Base-by-base conservation (phyloP, 2,888 invertebrate species). In the Trachelus stipa region DNA sequence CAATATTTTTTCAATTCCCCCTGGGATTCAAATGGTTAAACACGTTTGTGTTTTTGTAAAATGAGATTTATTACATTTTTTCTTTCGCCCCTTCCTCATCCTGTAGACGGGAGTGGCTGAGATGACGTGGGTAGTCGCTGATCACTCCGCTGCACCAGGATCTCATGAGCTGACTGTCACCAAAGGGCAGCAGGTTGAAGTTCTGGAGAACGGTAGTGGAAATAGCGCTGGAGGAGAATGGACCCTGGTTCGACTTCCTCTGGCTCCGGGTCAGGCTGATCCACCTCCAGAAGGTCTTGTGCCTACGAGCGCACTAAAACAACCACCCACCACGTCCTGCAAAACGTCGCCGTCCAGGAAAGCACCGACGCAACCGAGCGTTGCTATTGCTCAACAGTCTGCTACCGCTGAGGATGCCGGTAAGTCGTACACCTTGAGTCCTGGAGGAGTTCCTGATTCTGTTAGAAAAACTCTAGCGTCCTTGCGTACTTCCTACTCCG, bases 111-210 rank as follows among this genome's bases (percentile, higher is more conserved):
- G 96, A 86, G 96, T 95, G 79, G 94, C 95, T 82, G 97, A 98
- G 91, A 96, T 97, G 94, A 97, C 97, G 80, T 97, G 97, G 97
- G 97, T 98, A 86, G 95, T 97, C 78, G 96, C 96, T 83, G 98
- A 98, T 91, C 97, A 96, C 91, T 93, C 93, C 35, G 95, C 96
- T n/a, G 93, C 95, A 31, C 93, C 94, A 15, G 95, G 95, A 83
- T 93, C 95, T 74, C 95, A 95, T 78, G 98, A 98, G 92, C 92
- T 98, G 86, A 95, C 95, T 77, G 97, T 98, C 73, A 93, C 93
- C 82, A 97, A 97, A 91, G 98, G 98, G 34, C 98, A 98, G 92
- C 98, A 98, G 92, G 98, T 98, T 82, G 98, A 98, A 91, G 95
- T 98, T 83, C 93, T 98, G 83, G 98, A 98, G 91, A 93, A 95